Conservation (phyloP, 1,140 invertebrate species). For the Drosophila arawakana region DNA sequence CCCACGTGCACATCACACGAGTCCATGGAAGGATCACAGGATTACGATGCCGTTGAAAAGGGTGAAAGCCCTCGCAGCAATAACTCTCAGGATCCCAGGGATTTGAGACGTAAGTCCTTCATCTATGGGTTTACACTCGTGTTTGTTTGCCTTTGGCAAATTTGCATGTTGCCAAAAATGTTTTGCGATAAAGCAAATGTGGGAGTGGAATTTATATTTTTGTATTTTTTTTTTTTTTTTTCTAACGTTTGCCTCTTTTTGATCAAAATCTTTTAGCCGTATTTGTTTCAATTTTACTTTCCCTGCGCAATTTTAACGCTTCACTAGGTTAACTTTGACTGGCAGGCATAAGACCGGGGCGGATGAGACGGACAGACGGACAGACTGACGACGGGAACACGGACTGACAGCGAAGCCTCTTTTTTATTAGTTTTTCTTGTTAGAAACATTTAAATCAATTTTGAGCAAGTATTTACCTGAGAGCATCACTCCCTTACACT, state of each 20-base stretch:
- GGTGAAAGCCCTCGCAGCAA: conserved; percentile 84
- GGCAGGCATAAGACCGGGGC: conserved; percentile 52
- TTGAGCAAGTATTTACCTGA: conserved; percentile 58
- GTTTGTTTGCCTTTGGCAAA: conserved; percentile 65
- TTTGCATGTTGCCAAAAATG: conserved; percentile 70
- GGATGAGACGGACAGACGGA: conserved; percentile 12
- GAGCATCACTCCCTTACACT: conserved; percentile 19
- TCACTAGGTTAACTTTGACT: conserved; percentile 80
- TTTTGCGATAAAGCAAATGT: conserved; percentile 63
- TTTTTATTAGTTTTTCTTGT: conserved; percentile 43
- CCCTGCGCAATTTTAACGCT: conserved; percentile 80
- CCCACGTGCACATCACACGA: conserved; percentile 84
- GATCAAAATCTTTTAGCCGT: conserved; percentile 70
- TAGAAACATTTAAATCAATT: conserved; percentile 47
- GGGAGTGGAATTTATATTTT: not conserved
- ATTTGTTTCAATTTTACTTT: conserved; percentile 81
- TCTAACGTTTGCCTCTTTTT: conserved; percentile 45
- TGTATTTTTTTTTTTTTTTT: not conserved
- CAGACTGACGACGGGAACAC: conserved; percentile 14
- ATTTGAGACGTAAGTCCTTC: conserved; percentile 84
- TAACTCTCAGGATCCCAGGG: conserved; percentile 84
- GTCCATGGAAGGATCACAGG: conserved; percentile 84
- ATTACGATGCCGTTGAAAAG: conserved; percentile 84
- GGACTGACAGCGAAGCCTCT: conserved; percentile 13
- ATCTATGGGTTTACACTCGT: not conserved